Evolutionary conservation across 2,888 invertebrate genomes (phyloP).

Genomic region (Erynnis tages): DNA sequence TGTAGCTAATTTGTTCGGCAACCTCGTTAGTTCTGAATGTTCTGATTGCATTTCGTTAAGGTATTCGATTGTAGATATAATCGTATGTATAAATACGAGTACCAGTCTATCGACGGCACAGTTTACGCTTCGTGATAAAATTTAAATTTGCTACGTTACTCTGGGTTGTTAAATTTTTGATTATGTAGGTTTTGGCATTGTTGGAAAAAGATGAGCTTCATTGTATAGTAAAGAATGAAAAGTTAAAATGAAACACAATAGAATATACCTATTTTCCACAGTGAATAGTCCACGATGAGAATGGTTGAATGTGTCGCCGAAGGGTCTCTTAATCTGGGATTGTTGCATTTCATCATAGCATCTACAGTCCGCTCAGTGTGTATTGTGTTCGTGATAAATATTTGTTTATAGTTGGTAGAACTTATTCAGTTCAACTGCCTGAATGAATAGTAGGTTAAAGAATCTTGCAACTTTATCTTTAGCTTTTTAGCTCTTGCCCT

Average conservation of each 20-base stretch:
- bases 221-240: constrained; percentile 14
- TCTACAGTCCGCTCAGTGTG: not conserved
- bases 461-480: too few species aligned
- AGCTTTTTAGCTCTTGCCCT: too few species aligned
- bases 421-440: too few species aligned
- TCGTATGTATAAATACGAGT: not conserved
- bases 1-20: constrained; percentile 25
- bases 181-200: constrained; percentile 7
- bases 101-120: too few species aligned
- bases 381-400: not conserved
- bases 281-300: constrained; percentile 19
- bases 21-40: constrained; percentile 24
- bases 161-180: not conserved
- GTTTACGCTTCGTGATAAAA: not conserved
- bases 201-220: constrained; percentile 14
- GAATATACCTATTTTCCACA: constrained; percentile 13
- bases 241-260: constrained; percentile 20
- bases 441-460: too few species aligned
- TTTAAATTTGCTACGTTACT: constrained; percentile 2
- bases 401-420: too few species aligned
- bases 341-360: constrained; percentile 3
- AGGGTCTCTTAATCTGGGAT: constrained; percentile 16
- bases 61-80: constrained; percentile 9
- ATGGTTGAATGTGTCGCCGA: constrained; percentile 20
- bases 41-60: constrained; percentile 12